Base-by-base conservation (phyloP, 2,113 vertebrate species). In the Trinectes maculatus region DNA sequence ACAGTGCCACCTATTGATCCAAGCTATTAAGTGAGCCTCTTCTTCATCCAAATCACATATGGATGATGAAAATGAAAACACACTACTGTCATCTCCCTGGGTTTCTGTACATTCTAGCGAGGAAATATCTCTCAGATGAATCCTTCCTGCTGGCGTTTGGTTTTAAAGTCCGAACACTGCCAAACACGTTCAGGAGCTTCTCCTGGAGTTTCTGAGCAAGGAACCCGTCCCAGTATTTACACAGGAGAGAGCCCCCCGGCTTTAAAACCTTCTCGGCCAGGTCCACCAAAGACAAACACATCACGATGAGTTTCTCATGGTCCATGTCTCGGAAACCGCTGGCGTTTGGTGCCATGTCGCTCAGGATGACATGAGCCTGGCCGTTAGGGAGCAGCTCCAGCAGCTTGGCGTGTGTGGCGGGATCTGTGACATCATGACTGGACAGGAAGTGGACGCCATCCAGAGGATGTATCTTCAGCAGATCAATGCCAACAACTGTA, bases 281-380 rank as follows among this genome's bases (percentile, higher is more conserved):
- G 58, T 93, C 91, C 65, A 95, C 59, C 34, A 98, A 82, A 22
- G 91, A 83, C 13, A 94, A 68, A 70, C 96, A 98, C 67, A 96
- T 87, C 3, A 0, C 47, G 43, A 96, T 79, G 48, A 97, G 86
- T 49, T 80, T 95, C 73, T 96, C 94, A 0, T 98, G 96, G 87
- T 99, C 98, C 55, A 99, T 91, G 3, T 94, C 94, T 22, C 79
- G 91, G 58, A 97, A 90, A 18, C 98, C 97, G 0, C 94, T 95
- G 2, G 96, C 96, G 0, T 97, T 99, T 36, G 96, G 98, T 0
- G 96, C 96, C 96, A 98, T 95, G 84, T 99, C 96, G 0, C 96
- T 99, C 71, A 99, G 86, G 81, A 99, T 91, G 78, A 97, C 91
- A 2, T 98, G 94, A 24, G 90, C 95, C 62, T 47, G 90, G 21